Evolutionary conservation across 2,888 invertebrate species (phyloP), one percentile per base, ranked within the genome.

Genomic region (Lochmaea capreae): DNA sequence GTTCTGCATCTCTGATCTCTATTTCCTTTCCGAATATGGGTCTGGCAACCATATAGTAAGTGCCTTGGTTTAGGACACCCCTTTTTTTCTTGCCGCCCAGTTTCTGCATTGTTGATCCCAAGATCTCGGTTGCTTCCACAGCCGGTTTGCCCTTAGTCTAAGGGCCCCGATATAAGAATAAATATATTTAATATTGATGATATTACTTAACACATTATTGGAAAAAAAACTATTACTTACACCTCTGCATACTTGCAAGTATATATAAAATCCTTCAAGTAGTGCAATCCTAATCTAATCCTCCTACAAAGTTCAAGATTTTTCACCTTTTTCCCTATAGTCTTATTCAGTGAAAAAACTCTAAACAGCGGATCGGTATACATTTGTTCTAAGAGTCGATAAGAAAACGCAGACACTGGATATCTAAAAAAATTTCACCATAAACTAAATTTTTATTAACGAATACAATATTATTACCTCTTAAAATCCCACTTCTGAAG

Each of bases 381-480:
- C 90, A 96, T 94, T 86, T 93, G 92, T 80, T 93, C 92, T 77
- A 96, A 86, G 58, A 96, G 87, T 77, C 93, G 90, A 81, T 91
- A 92, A 0, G 95, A 93, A 86, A 95, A 95, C 81, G 93, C 93
- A 12, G 95, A 94, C 12, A 96, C 95, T n/a, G 92, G 90, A 87
- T 93, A 94, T 83, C 93, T 93, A 73, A 85, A 89, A 33, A 33
- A 33, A 33, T 33, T 33, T 33, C 33, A 6, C 5, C 33, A 1
- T 33, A 33, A 33, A 33, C 8, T 33, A 0, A 6, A 33, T 33
- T 33, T 33, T 33, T 33, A n/a, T 5, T 8, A 33, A 6, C 33
- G 5, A 33, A 8, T 33, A 8, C 0, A 33, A 33, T 33, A 26
- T 26, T 5, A 33, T 8, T 8, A 91, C 90, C 90, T 88, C 52